A percentile compares a stretch with the other conserved stretches of the same genome.
phyloP scores from a whole-genome alignment of 2,113 vertebrate species.

The Myxocyprinus asiaticus region DNA sequence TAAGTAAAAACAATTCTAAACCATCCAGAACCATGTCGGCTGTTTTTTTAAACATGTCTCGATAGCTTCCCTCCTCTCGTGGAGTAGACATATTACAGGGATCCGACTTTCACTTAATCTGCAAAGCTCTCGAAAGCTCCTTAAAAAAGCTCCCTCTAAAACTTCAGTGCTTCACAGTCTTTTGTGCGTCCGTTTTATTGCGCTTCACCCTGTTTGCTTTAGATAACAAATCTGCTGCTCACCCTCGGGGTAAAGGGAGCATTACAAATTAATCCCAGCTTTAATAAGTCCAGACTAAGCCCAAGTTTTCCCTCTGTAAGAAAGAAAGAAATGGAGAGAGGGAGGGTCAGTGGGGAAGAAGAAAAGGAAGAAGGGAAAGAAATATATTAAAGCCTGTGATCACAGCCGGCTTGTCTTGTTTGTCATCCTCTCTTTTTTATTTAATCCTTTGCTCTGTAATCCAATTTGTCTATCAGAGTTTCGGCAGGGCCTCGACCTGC shows the following conservation, averaged over 20 bases:
- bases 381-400: constrained; percentile 93
- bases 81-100: constrained; percentile 49
- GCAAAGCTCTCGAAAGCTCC: constrained; percentile 45
- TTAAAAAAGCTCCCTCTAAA: constrained; percentile 58
- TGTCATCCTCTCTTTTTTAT: constrained; percentile 97
- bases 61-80: constrained; percentile 38
- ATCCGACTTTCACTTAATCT: constrained; percentile 56
- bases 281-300: constrained; percentile 98
- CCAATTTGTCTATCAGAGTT: constrained; percentile 98
- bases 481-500: constrained; percentile 34
- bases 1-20: neutral
- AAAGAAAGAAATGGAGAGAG: constrained; percentile 39
- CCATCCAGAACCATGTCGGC: neutral
- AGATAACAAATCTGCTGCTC: constrained; percentile 87
- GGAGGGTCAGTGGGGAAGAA: constrained; percentile 62
- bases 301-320: constrained; percentile 72
- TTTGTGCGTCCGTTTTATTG: constrained; percentile 63
- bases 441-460: constrained; percentile 99
- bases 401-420: constrained; percentile 97
- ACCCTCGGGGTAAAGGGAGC: constrained; percentile 80
- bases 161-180: constrained; percentile 46
- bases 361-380: constrained; percentile 70
- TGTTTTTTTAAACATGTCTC: constrained; percentile 25
- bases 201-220: constrained; percentile 77
- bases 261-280: constrained; percentile 98